Conservation (phyloP, 1,140 invertebrate species). For the Diorhabda carinulata region DNA sequence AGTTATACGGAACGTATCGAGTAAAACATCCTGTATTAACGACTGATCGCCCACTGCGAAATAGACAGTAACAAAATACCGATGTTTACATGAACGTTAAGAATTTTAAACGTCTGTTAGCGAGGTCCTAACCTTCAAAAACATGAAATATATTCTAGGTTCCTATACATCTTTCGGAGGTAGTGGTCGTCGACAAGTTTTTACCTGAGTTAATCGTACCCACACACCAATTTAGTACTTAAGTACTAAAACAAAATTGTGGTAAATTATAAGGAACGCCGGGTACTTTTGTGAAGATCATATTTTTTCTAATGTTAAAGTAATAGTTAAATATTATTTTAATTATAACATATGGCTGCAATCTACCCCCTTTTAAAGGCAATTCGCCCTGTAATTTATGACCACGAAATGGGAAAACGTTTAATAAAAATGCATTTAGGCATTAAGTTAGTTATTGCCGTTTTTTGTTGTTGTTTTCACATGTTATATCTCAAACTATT, state of each 20-base stretch:
- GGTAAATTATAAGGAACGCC: neutral
- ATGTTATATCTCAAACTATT: neutral
- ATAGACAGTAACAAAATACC: neutral
- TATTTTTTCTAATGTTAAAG: conserved; percentile 3
- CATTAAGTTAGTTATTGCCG: neutral
- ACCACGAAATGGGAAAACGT: neutral
- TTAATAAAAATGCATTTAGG: neutral
- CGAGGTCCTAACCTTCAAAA: neutral
- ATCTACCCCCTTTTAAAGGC: neutral
- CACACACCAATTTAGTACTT: neutral
- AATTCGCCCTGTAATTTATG: neutral
- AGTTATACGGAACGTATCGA: neutral
- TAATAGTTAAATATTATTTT: neutral
- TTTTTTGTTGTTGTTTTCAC: neutral
- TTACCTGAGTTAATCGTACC: conserved; percentile 1
- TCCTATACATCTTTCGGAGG: neutral
- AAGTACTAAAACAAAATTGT: neutral
- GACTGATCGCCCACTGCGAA: neutral
- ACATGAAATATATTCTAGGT: neutral
- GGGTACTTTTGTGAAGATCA: neutral
- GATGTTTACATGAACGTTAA: neutral
- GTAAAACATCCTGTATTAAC: neutral
- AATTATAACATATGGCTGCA: conserved; percentile 2
- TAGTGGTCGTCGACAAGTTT: neutral
- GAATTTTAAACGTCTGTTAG: neutral